phyloP scores from a whole-genome alignment of 2,797 vertebrate genomes.

The Hypotaenidia okinawae region DNA sequence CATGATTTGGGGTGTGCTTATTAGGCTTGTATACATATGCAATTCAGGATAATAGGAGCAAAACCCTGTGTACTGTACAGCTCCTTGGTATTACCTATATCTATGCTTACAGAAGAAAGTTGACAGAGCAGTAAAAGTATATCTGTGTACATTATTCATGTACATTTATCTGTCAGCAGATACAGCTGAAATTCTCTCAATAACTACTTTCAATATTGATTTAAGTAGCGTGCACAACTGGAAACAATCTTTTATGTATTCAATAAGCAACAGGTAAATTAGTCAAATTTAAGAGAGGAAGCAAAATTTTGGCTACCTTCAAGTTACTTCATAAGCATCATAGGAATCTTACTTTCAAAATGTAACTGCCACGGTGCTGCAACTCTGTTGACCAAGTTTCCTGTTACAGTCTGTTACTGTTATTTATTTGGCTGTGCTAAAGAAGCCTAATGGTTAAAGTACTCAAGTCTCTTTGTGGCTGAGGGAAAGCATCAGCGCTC shows the following conservation, averaged over 20 bases:
- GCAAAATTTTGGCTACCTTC: not conserved
- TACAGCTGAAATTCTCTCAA: not conserved
- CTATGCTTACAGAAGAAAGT: not conserved
- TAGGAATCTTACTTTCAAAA: not conserved
- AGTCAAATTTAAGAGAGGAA: not conserved
- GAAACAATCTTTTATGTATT: not conserved
- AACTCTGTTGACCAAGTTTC: not conserved
- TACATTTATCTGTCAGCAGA: constrained; percentile 34
- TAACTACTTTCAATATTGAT: constrained; percentile 35
- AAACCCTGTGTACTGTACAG: not conserved
- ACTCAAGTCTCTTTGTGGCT: constrained; percentile 10
- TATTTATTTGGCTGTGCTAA: constrained; percentile 15
- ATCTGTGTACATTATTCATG: constrained; percentile 40
- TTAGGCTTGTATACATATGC: not conserved
- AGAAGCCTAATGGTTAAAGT: constrained; percentile 41
- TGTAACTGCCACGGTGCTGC: not conserved
- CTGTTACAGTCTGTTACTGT: not conserved
- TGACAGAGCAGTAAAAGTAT: not conserved
- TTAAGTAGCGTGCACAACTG: not conserved
- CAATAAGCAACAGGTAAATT: not conserved
- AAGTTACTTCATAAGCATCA: not conserved
- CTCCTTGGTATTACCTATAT: not conserved
- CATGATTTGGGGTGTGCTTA: not conserved
- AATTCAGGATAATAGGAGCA: not conserved
- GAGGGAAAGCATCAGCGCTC: constrained; percentile 53